Percentiles rank a stretch among this genome's conserved stretches.
Conservation (phyloP, 1,140 invertebrate species). For the Magallana ariakensis region DNA sequence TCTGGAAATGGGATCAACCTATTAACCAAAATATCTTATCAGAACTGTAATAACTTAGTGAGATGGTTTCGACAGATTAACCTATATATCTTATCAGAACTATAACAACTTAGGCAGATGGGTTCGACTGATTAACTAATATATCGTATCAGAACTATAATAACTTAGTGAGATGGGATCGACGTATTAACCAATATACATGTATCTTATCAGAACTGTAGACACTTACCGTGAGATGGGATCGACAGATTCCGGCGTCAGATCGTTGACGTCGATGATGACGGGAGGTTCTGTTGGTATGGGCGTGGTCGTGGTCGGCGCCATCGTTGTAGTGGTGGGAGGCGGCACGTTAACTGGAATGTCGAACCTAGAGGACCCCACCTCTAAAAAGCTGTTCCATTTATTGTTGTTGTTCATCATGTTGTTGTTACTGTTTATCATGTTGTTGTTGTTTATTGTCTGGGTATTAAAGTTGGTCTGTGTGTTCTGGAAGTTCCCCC, state of each 20-base stretch:
- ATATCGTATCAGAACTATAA: too few relatives aligned
- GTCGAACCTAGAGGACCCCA: neutral
- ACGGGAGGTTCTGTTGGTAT: slow-evolving; percentile 47
- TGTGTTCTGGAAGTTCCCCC: neutral
- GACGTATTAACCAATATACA: too few relatives aligned
- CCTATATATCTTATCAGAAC: too few relatives aligned
- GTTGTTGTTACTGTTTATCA: neutral
- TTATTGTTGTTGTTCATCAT: slow-evolving; percentile 5
- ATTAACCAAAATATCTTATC: too few relatives aligned
- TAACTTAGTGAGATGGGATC: too few relatives aligned
- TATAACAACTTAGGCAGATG: too few relatives aligned
- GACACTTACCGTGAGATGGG: slow-evolving; percentile 29
- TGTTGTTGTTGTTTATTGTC: slow-evolving; percentile 16
- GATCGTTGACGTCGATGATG: slow-evolving; percentile 49
- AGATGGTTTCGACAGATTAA: too few relatives aligned
- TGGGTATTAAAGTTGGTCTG: neutral
- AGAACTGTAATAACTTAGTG: too few relatives aligned
- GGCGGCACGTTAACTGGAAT: slow-evolving; percentile 19
- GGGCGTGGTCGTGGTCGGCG: slow-evolving; percentile 42
- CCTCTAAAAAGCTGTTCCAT: slow-evolving; percentile 4
- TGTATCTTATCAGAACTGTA: too few relatives aligned
- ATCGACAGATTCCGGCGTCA: slow-evolving; percentile 52
- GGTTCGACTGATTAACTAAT: too few relatives aligned
- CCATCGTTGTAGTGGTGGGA: slow-evolving; percentile 27
- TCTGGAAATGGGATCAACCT: too few relatives aligned